Conservation (phyloP, 1,140 invertebrate genomes). For the Pemphigus obesinymphae region DNA sequence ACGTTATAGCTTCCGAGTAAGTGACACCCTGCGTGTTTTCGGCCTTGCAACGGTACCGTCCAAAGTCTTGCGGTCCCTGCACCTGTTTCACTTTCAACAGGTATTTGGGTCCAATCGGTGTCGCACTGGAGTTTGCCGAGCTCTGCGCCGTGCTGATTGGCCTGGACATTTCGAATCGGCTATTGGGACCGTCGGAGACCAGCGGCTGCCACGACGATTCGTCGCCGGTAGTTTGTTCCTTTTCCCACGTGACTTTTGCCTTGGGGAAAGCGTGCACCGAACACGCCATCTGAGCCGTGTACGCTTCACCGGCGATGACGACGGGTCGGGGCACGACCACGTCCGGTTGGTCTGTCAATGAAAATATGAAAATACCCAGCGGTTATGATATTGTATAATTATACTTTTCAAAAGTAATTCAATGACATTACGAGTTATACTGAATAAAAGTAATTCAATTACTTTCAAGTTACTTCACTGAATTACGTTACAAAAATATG, state of each 20-base stretch:
- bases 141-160: neutral
- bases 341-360: neutral
- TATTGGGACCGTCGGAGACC: neutral
- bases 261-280: neutral
- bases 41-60: neutral
- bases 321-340: neutral
- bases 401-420: too few species aligned
- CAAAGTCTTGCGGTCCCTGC: neutral
- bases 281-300: neutral
- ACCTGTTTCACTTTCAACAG: neutral
- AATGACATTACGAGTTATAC: too few species aligned
- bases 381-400: too few species aligned
- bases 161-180: neutral
- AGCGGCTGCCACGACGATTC: neutral
- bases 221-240: neutral
- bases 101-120: neutral
- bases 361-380: too few species aligned
- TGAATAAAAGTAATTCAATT: too few species aligned
- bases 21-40: neutral
- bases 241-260: neutral
- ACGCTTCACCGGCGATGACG: slow-evolving; percentile 19
- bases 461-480: too few species aligned
- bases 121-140: neutral
- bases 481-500: too few species aligned
- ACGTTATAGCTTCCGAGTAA: neutral